Conservation (phyloP, 1,140 invertebrate species). For the Orchestia grillus region DNA sequence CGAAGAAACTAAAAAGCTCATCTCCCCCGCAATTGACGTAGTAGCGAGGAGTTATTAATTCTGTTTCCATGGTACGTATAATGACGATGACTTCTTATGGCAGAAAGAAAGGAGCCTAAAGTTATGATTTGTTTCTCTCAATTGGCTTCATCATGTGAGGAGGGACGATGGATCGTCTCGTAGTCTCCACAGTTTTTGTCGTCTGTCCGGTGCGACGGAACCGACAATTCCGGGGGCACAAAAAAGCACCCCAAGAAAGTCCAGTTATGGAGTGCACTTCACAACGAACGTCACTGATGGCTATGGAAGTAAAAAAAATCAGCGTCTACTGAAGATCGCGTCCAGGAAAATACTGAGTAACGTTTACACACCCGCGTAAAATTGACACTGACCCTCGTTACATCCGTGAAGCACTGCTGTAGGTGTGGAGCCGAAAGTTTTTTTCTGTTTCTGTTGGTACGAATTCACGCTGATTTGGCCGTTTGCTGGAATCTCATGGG, state of each 20-base stretch:
- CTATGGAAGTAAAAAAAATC: background rate
- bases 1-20: background rate
- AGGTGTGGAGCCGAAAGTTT: background rate
- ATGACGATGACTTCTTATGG: background rate
- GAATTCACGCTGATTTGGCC: background rate
- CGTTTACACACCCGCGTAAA: background rate
- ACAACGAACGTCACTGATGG: background rate
- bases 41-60: background rate
- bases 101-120: background rate
- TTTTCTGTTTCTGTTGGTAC: background rate
- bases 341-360: background rate
- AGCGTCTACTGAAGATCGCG: background rate
- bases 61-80: background rate
- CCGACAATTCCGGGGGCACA: background rate
- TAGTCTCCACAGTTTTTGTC: background rate
- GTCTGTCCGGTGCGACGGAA: background rate
- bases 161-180: background rate
- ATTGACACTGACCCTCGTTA: no score
- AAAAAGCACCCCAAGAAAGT: background rate
- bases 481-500: background rate
- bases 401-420: no score
- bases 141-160: constrained; percentile 26
- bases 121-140: constrained; percentile 26
- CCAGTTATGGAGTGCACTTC: background rate
- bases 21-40: background rate